Evolutionary conservation across 2,113 vertebrate genomes (phyloP).

Genomic region (Microcebus griseorufus): DNA sequence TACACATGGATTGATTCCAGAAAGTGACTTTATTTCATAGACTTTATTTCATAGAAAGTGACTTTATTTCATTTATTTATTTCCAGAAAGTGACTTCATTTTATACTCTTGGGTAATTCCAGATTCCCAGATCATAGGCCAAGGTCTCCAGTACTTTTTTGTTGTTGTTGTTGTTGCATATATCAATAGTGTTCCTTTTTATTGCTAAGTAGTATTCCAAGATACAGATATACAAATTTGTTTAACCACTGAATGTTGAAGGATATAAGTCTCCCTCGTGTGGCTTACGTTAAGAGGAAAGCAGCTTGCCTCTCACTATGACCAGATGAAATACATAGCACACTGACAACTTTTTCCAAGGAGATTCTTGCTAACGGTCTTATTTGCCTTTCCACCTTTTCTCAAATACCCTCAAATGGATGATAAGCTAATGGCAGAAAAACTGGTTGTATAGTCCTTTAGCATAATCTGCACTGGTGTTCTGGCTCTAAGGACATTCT

Average conservation of each 20-base stretch:
- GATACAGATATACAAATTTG: too few relatives aligned
- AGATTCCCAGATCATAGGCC: not conserved
- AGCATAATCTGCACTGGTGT: not conserved
- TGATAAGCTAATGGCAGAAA: not conserved
- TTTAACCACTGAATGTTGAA: too few relatives aligned
- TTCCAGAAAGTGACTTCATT: slow-evolving; percentile 31
- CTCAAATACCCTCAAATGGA: not conserved
- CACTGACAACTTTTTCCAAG: not conserved
- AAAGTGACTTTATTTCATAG: slow-evolving; percentile 58
- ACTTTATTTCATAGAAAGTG: too few relatives aligned
- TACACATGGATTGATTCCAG: slow-evolving; percentile 50
- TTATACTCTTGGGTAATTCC: not conserved
- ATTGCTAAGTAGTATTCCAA: too few relatives aligned
- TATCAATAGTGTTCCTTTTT: too few relatives aligned
- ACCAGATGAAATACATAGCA: not conserved
- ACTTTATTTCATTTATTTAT: too few relatives aligned
- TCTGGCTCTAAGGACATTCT: not conserved
- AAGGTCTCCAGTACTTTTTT: not conserved
- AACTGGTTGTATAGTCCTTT: not conserved
- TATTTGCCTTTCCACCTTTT: not conserved
- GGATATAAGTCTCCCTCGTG: not conserved
- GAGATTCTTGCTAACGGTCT: not conserved
- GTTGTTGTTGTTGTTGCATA: too few relatives aligned
- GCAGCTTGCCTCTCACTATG: not conserved
- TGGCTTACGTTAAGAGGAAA: not conserved